Evolutionary conservation across 2,888 invertebrate genomes (phyloP).

Genomic region (Polia nebulosa): DNA sequence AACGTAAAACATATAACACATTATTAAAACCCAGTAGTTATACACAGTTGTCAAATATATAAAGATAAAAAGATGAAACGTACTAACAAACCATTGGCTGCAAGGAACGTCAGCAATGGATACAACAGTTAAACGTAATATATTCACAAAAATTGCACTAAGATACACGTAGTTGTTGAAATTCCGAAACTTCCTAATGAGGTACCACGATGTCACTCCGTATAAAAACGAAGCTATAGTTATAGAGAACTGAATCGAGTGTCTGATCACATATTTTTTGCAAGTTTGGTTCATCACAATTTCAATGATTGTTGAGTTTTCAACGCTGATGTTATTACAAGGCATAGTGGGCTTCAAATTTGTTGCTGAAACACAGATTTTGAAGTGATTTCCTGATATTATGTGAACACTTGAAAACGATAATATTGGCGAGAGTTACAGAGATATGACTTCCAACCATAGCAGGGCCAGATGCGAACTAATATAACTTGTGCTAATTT

Average conservation of each 20-base stretch:
- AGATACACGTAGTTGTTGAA: slow-evolving; percentile 33
- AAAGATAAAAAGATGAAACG: background rate
- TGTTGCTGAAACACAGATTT: background rate
- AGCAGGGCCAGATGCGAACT: background rate
- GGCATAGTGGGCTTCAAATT: background rate
- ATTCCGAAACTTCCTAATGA: slow-evolving; percentile 24
- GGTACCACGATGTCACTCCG: slow-evolving; percentile 30
- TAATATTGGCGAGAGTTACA: background rate
- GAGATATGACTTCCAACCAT: background rate
- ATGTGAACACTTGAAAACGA: background rate
- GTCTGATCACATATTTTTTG: background rate
- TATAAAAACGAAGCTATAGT: slow-evolving; percentile 14
- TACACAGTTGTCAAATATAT: slow-evolving; percentile 13
- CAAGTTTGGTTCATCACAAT: background rate
- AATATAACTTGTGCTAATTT: background rate
- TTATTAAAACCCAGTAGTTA: slow-evolving; percentile 29
- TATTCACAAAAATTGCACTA: slow-evolving; percentile 13
- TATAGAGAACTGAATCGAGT: background rate
- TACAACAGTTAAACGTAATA: slow-evolving; percentile 21
- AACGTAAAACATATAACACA: slow-evolving; percentile 32
- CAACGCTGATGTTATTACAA: background rate
- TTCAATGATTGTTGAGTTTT: background rate
- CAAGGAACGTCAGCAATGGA: background rate
- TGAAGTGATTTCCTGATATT: background rate
- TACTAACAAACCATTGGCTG: background rate